Base-by-base conservation (phyloP, 2,888 invertebrate genomes). In the Orthosia gracilis region DNA sequence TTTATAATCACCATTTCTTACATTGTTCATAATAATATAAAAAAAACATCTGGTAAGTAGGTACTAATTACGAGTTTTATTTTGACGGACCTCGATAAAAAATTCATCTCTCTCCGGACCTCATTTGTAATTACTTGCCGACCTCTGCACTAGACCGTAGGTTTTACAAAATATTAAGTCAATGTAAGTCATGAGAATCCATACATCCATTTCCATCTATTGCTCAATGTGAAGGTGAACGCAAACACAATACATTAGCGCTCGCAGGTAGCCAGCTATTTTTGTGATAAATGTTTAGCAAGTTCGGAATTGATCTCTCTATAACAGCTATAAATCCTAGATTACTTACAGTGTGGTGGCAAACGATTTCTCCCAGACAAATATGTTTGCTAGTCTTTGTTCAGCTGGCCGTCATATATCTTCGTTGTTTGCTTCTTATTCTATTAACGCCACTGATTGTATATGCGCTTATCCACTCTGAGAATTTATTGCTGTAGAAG, bases 271-370 rank as follows among this genome's bases (percentile, higher is more conserved):
- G 55, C 52, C 73, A 78, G 55, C 52, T 78, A 78, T 78, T 78
- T 78, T 61, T 78, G 59, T 57, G n/a, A 55, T 82, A 81, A 78
- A 81, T 80, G 73, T 81, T 82, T 64, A 57, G 52, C 69, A 52
- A 65, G 47, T 61, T 31, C 11, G 11, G 12, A 69, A 82, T 78
- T 64, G 59, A 73, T 82, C 4, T 64, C 47, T 52, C 21, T 49
- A 64, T 67, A 52, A 65, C 31, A 49, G 55, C 61, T 18, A 70
- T 55, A 64, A 64, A 49, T 81, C 26, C 31, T 52, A 50, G 13
- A 77, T 63, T 76, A 80, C 58, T 77, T 77, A 82, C 55, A 67
- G 61, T 73, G 21, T 61, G 13, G 58, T 72, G 54, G 72, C 57
- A 68, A 80, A 76, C 23, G 67, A 78, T 82, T 59, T 69, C 63